Conservation (phyloP, 2,113 vertebrate species). For the Notechis scutatus region DNA sequence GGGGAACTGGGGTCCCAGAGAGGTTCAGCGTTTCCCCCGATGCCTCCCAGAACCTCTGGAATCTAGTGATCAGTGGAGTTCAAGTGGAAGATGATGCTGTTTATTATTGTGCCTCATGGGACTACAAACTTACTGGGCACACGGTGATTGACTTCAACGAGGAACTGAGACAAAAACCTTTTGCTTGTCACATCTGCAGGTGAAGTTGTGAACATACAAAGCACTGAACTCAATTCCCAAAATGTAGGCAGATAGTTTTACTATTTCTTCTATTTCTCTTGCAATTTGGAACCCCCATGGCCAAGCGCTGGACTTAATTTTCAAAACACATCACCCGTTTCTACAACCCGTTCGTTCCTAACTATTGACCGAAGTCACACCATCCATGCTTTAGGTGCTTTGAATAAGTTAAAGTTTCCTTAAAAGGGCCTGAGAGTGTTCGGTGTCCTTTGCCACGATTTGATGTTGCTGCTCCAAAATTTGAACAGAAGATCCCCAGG, state of each 20-base stretch:
- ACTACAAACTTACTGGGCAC: background rate
- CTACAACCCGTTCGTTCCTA: background rate
- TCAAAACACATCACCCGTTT: background rate
- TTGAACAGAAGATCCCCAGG: too few relatives aligned
- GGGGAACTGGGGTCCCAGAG: conserved; percentile 13
- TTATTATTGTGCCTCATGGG: background rate
- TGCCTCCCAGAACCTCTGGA: conserved; percentile 21
- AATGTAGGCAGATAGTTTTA: background rate
- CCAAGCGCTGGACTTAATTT: background rate
- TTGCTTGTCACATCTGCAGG: background rate
- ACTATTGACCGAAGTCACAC: background rate
- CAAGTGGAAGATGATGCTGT: background rate
- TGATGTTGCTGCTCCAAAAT: background rate
- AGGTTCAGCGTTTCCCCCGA: conserved; percentile 33
- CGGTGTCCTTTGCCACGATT: rapidly evolving
- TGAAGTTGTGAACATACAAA: background rate
- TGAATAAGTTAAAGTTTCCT: background rate
- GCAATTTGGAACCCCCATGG: background rate
- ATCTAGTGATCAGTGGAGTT: conserved; percentile 18
- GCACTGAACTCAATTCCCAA: background rate
- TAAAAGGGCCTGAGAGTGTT: background rate
- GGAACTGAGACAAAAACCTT: conserved; percentile 11
- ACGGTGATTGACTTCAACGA: background rate
- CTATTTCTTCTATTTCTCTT: background rate
- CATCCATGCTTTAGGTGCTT: background rate